Evolutionary conservation across 2,113 vertebrate species (phyloP).

Genomic region (Coryphaenoides rupestris): DNA sequence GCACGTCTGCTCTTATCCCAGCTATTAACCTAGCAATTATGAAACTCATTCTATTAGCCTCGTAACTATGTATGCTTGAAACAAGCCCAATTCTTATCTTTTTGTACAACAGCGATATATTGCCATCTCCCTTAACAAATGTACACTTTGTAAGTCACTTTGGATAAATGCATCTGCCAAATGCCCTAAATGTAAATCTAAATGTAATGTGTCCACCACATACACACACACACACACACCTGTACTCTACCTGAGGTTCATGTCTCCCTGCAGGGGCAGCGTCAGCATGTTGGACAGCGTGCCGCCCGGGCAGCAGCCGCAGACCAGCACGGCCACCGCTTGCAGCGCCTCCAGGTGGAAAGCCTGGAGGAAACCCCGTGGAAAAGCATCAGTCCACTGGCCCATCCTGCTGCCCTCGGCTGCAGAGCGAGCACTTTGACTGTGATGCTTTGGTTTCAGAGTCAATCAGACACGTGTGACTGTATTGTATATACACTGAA

Average conservation of each 20-base stretch:
- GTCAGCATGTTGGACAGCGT: constrained; percentile 77
- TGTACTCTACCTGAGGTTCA: constrained; percentile 81
- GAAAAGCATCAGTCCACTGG: not conserved
- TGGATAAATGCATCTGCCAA: too few species aligned
- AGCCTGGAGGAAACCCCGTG: constrained; percentile 31
- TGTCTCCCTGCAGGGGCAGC: constrained; percentile 76
- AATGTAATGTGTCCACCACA: not conserved
- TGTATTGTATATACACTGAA: not conserved
- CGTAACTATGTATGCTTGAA: too few species aligned
- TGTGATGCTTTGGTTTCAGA: not conserved
- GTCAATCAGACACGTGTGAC: not conserved
- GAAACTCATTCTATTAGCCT: too few species aligned
- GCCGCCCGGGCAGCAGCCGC: constrained; percentile 81
- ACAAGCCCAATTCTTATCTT: too few species aligned
- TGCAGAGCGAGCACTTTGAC: not conserved
- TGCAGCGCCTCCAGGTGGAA: constrained; percentile 64
- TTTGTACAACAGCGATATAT: too few species aligned
- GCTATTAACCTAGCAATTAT: too few species aligned
- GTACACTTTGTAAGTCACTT: too few species aligned
- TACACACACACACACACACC: too few species aligned
- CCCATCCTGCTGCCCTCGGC: not conserved
- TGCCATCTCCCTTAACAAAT: too few species aligned
- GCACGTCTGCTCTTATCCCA: too few species aligned
- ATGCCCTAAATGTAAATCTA: too few species aligned
- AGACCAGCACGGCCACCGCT: constrained; percentile 76